Evolutionary conservation across 2,797 vertebrate genomes (phyloP).

Genomic region (Pempheris klunzingeri): DNA sequence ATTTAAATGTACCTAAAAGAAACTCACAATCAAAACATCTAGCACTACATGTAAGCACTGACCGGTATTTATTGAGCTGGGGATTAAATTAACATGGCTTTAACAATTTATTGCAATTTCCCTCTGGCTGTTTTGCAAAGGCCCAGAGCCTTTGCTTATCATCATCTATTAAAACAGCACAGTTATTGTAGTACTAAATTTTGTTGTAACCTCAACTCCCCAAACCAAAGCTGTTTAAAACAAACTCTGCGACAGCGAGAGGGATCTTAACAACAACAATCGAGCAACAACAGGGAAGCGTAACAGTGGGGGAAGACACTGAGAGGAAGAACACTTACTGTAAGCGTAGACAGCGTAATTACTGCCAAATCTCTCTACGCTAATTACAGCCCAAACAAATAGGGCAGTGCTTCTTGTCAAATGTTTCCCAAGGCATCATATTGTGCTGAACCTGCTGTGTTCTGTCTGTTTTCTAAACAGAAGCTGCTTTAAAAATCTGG

Average conservation of each 20-base stretch:
- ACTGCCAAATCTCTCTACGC: slow-evolving; percentile 47
- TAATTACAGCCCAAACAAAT: slow-evolving; percentile 67
- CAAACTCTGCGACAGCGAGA: slow-evolving; percentile 6
- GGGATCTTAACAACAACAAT: slow-evolving; percentile 17
- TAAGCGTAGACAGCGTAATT: slow-evolving; percentile 61
- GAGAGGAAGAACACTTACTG: slow-evolving; percentile 45
- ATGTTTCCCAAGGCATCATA: slow-evolving; percentile 41
- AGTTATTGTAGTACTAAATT: background rate
- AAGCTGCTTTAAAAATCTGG: slow-evolving; percentile 15
- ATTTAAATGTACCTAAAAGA: background rate
- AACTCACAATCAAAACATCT: background rate
- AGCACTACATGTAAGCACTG: background rate
- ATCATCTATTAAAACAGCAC: background rate
- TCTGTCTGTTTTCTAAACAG: slow-evolving; percentile 20
- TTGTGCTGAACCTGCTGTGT: slow-evolving; percentile 36
- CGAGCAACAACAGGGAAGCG: slow-evolving; percentile 12
- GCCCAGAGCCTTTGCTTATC: background rate
- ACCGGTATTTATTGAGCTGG: background rate
- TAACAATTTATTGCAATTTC: background rate
- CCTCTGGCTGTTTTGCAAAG: background rate
- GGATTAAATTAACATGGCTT: background rate
- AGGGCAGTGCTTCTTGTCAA: slow-evolving; percentile 51
- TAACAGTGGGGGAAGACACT: slow-evolving; percentile 23
- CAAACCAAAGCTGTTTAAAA: slow-evolving; percentile 11
- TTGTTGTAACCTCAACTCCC: background rate